Percentiles rank a stretch among this genome's conserved stretches.
phyloP scores from a whole-genome alignment of 2,797 vertebrate genomes.

The Enteromius viviparus region DNA sequence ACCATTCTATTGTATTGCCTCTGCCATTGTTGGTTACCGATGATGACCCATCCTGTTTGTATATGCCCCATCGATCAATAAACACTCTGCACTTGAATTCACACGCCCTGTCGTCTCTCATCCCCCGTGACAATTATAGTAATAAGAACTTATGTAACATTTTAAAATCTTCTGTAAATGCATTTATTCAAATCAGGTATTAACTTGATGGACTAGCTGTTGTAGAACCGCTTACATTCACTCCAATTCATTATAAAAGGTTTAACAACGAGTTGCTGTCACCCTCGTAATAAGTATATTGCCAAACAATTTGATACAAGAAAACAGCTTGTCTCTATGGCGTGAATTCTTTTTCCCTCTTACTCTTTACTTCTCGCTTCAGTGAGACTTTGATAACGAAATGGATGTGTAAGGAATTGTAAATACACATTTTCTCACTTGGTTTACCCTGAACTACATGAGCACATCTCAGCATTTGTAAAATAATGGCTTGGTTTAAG shows the following conservation, averaged over 20 bases:
- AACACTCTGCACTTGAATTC: too few species aligned
- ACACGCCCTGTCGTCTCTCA: too few species aligned
- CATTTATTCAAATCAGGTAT: constrained; percentile 33
- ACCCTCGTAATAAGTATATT: constrained; percentile 4
- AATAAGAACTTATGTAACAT: not conserved
- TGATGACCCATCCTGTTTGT: too few species aligned
- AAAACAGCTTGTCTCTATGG: not conserved
- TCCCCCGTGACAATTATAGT: too few species aligned
- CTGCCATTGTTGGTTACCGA: too few species aligned
- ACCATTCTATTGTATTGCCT: too few species aligned
- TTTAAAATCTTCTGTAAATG: constrained; percentile 6
- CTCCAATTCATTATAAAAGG: constrained; percentile 12
- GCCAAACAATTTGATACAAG: constrained; percentile 8
- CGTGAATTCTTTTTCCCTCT: not conserved
- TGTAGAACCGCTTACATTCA: constrained; percentile 1
- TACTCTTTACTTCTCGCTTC: not conserved
- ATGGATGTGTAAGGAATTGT: not conserved
- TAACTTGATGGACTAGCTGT: constrained; percentile 20
- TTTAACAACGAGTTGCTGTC: constrained; percentile 29
- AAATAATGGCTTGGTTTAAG: constrained; percentile 27
- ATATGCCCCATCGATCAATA: too few species aligned
- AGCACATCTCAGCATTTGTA: not conserved
- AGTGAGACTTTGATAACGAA: constrained; percentile 11
- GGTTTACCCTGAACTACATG: constrained; percentile 1
- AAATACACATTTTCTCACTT: constrained; percentile 24